phyloP scores from a whole-genome alignment of 2,888 invertebrate genomes.

The Callyntrura sp. region DNA sequence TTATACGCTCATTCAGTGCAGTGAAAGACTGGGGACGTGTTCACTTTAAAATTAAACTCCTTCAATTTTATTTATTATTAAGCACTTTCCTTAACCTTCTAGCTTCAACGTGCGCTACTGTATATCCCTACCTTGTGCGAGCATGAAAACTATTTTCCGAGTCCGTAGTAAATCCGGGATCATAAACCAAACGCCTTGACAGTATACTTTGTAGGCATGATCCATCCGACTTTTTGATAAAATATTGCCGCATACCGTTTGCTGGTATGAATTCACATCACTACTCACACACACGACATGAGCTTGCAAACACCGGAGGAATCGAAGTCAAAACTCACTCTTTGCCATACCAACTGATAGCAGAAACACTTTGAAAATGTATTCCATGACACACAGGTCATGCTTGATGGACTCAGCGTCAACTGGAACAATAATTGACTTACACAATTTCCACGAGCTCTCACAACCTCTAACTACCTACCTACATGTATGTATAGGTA shows the following conservation, averaged over 20 bases:
- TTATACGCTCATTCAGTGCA: too few species aligned
- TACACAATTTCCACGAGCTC: too few species aligned
- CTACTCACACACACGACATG: too few species aligned
- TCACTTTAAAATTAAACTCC: constrained; percentile 10
- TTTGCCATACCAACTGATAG: too few species aligned
- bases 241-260: neutral
- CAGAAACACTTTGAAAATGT: too few species aligned
- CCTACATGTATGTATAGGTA: too few species aligned
- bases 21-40: neutral
- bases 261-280: neutral
- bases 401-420: too few species aligned
- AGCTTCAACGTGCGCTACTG: neutral
- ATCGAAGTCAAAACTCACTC: neutral
- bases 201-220: neutral
- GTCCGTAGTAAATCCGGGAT: neutral
- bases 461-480: too few species aligned
- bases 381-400: too few species aligned
- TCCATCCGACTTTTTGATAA: neutral
- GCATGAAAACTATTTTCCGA: constrained; percentile 1
- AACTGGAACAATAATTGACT: too few species aligned
- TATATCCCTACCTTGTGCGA: neutral
- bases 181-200: neutral
- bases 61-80: neutral
- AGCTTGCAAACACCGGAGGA: neutral
- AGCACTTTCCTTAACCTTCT: neutral